A percentile compares a stretch with the other conserved stretches of the same genome.
Conservation (phyloP, 2,888 invertebrate genomes). For the Spisula solida region DNA sequence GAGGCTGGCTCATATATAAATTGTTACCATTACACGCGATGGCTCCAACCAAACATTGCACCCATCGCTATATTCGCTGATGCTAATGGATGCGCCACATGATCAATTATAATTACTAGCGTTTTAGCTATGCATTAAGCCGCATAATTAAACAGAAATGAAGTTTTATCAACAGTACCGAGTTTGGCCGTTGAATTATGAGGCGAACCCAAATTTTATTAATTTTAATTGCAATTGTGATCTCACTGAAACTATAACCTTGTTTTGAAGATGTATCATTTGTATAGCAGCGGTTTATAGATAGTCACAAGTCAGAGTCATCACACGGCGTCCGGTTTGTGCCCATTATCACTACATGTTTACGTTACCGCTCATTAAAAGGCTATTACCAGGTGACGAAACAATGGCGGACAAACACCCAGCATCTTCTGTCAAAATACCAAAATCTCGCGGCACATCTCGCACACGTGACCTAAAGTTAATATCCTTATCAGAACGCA, state of each 20-base stretch:
- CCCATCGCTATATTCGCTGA: no score
- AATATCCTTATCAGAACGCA: constrained; percentile 16
- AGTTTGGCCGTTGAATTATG: neutral
- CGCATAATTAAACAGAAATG: no score
- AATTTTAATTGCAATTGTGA: neutral
- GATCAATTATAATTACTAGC: no score
- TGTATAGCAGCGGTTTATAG: neutral
- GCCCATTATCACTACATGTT: constrained; percentile 53
- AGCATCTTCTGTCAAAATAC: constrained; percentile 35
- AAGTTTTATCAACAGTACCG: no score
- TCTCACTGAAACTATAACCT: neutral
- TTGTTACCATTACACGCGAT: no score
- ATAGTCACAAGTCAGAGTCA: constrained; percentile 39
- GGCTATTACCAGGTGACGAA: constrained; percentile 63
- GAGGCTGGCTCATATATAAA: no score
- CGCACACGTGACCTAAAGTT: constrained; percentile 8
- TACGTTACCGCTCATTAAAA: constrained; percentile 66
- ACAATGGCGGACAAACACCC: constrained; percentile 66
- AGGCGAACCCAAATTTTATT: neutral
- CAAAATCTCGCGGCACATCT: constrained; percentile 32
- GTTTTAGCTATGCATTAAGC: no score
- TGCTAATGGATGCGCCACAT: no score
- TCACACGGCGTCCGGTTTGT: constrained; percentile 46
- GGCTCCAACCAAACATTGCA: no score
- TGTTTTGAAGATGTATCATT: neutral